Evolutionary conservation across 2,888 invertebrate genomes (phyloP).

Genomic region (Meiosimyza decipiens): DNA sequence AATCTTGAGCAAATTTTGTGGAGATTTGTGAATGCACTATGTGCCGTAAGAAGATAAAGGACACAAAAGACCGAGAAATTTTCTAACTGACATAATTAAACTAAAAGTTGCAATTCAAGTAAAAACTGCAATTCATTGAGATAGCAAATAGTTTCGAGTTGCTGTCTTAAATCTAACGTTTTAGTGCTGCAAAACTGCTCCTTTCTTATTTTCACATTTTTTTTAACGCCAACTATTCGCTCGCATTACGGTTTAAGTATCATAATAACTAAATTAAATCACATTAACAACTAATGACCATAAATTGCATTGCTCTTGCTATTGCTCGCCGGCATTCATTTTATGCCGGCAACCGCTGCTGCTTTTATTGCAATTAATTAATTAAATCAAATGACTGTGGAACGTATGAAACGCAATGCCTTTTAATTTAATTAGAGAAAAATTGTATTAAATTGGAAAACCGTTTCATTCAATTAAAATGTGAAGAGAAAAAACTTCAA

Average conservation of each 20-base stretch:
- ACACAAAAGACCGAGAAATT: no score
- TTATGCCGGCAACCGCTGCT: not conserved
- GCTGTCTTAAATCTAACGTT: conserved; percentile 13
- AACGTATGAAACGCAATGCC: conserved; percentile 14
- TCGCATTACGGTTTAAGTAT: conserved; percentile 8
- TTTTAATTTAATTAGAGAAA: conserved; percentile 28
- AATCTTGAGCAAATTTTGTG: no score
- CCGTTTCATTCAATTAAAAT: no score
- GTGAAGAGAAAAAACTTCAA: no score
- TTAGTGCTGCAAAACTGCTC: not conserved
- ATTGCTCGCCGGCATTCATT: not conserved
- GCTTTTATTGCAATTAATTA: conserved; percentile 26
- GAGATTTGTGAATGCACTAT: no score
- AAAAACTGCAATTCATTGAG: no score
- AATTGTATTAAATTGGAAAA: not conserved
- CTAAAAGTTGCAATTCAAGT: no score
- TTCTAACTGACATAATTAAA: no score
- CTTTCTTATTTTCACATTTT: not conserved
- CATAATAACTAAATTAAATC: conserved; percentile 25
- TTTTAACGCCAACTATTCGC: not conserved
- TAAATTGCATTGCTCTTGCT: not conserved
- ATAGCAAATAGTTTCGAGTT: not conserved
- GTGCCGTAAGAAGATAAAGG: no score
- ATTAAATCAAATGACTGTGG: conserved; percentile 23
- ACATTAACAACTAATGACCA: conserved; percentile 11